Base-by-base conservation (phyloP, 2,888 invertebrate species). In the Troides oblongomaculatus region DNA sequence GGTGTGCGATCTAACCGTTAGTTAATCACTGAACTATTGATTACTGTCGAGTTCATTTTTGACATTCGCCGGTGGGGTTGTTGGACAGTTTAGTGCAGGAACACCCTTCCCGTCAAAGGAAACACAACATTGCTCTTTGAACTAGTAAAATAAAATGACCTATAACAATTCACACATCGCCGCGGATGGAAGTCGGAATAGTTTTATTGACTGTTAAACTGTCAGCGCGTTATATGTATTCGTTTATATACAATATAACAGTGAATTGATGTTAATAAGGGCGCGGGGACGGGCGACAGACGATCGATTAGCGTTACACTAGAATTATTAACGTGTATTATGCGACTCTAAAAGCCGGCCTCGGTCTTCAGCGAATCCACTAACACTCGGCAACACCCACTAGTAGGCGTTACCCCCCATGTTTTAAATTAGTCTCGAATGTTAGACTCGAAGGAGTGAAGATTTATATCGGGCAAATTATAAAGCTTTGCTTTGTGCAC, bases 381-480 rank as follows among this genome's bases (percentile, higher is more conserved):
- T 68, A 62, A 63, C 62, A 68, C 36, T 62, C 62, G 65, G 69
- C 50, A 61, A 69, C 64, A 69, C 65, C 69, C 69, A 59, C 62
- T 70, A 36, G 70, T 63, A 66, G 70, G 66, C 70, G 70, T 66
- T 62, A 56, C 66, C 66, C 66, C 30, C 70, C 61, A 62, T 68
- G 71, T 71, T 73, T 74, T 73, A 73, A 76, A 75, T 75, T 78
- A 72, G 75, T 73, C 74, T 75, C 74, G 84, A 83, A 83, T 79
- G 81, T 79, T 78, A 76, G 81, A 83, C 78, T 84, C 84, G 84
- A 81, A 79, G 80, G 80, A 80, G 82, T 76, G 79, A 80, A 87
- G 88, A 89, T 90, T 90, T 90, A 90, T 89, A 85, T 83, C 82
- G 80, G 84, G 83, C 85, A 88, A 89, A 90, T 91, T 89, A 89